phyloP scores from a whole-genome alignment of 30 jellyfish, hydroid and myxozoan genomes.

The Catostylus mosaicus region DNA sequence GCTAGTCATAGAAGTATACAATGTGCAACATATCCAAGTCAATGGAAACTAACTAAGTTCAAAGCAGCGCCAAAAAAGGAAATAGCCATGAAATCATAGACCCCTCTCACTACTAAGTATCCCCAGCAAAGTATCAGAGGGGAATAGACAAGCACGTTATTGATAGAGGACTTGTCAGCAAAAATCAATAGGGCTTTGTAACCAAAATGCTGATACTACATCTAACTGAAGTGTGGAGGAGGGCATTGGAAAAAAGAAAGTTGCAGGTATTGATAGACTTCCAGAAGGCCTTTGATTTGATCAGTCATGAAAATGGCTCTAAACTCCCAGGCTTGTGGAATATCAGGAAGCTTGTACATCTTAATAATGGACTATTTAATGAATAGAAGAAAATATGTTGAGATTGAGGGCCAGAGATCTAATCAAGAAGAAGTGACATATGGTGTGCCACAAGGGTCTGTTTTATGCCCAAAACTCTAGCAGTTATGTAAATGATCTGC shows the following conservation, averaged over 20 bases:
- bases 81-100: constrained; percentile 9
- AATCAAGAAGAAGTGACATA: constrained; percentile 9
- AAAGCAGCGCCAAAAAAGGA: constrained; percentile 32
- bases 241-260: not conserved
- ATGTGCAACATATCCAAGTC: constrained; percentile 12
- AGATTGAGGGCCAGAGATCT: constrained; percentile 18
- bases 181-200: constrained; percentile 12
- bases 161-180: constrained; percentile 17
- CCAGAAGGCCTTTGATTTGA: constrained; percentile 39
- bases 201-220: constrained; percentile 14
- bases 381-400: constrained; percentile 40
- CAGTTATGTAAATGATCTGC: constrained; percentile 28
- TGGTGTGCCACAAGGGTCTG: constrained; percentile 54
- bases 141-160: constrained; percentile 27
- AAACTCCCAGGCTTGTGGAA: constrained; percentile 4
- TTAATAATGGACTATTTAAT: constrained; percentile 2
- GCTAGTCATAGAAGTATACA: not conserved
- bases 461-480: constrained; percentile 39
- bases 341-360: constrained; percentile 2
- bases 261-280: constrained; percentile 20
- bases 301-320: constrained; percentile 15
- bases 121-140: constrained; percentile 43
- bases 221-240: constrained; percentile 20
- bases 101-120: constrained; percentile 35
- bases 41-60: constrained; percentile 9